Conservation (phyloP, 1,140 invertebrate species). For the Dermatophagoides farinae region DNA sequence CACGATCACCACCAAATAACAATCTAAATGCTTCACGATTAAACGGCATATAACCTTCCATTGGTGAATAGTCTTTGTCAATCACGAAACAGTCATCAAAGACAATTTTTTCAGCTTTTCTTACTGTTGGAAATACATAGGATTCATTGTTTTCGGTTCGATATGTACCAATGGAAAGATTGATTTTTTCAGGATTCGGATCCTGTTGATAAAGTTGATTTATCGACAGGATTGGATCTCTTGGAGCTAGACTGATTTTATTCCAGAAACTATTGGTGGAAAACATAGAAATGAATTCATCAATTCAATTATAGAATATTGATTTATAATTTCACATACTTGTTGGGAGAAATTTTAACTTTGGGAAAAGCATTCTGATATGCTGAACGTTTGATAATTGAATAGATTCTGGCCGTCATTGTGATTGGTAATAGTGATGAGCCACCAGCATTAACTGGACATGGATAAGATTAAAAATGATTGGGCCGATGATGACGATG, state of each 20-base stretch:
- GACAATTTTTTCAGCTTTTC: background rate
- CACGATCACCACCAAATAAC: background rate
- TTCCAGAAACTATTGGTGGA: background rate
- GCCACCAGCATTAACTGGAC: too few relatives aligned
- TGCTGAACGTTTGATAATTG: background rate
- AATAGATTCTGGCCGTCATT: background rate
- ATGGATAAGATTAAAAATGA: too few relatives aligned
- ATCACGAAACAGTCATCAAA: background rate
- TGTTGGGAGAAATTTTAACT: background rate
- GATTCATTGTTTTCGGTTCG: background rate
- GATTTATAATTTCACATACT: background rate
- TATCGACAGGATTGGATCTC: slow-evolving; percentile 1
- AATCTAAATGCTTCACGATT: background rate
- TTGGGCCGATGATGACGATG: too few relatives aligned
- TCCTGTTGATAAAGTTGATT: slow-evolving; percentile 2
- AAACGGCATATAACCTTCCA: background rate
- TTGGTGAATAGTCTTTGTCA: slow-evolving; percentile 4
- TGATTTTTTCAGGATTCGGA: slow-evolving; percentile 6
- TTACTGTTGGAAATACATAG: background rate
- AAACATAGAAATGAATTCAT: background rate
- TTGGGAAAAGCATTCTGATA: background rate
- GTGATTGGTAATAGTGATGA: background rate
- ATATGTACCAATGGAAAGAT: slow-evolving; percentile 1
- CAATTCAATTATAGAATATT: background rate
- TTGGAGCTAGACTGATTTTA: background rate